Evolutionary conservation across 2,888 invertebrate species (phyloP).

Genomic region (Melanostoma mellinum): DNA sequence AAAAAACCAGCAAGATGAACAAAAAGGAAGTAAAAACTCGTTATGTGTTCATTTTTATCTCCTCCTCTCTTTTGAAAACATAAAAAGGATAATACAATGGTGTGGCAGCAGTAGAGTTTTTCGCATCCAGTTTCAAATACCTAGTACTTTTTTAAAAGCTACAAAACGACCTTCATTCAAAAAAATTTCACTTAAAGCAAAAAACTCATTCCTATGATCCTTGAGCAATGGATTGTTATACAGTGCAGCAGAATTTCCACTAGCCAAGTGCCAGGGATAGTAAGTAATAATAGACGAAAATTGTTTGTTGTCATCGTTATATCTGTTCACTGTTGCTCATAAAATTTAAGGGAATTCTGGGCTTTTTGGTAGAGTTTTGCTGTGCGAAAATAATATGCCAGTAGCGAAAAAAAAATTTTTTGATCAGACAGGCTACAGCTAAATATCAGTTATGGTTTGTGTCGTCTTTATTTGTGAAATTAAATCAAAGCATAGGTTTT

Average conservation of each 20-base stretch:
- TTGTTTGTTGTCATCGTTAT: conserved; percentile 49
- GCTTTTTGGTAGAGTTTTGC: background rate
- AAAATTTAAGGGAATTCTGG: conserved; percentile 37
- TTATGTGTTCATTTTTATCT: conserved; percentile 65
- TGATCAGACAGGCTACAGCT: too few species aligned
- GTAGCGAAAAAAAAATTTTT: too few species aligned
- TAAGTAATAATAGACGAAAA: conserved; percentile 44
- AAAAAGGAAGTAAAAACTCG: conserved; percentile 36
- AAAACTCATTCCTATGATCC: conserved; percentile 28
- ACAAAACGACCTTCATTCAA: conserved; percentile 62
- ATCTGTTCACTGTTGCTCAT: conserved; percentile 56
- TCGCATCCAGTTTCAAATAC: conserved; percentile 26
- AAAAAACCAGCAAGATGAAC: conserved; percentile 19
- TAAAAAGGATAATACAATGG: conserved; percentile 49
- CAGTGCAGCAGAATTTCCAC: conserved; percentile 12
- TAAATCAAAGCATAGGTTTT: too few species aligned
- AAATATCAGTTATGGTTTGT: too few species aligned
- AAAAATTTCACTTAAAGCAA: conserved; percentile 36
- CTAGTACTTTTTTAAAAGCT: background rate
- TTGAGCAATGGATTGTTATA: conserved; percentile 20
- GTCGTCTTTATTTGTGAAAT: too few species aligned
- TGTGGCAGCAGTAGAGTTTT: conserved; percentile 31
- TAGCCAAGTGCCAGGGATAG: conserved; percentile 30
- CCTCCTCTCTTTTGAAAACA: conserved; percentile 19
- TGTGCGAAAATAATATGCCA: too few species aligned